These are phyloP conservation scores for Acronicta leporina DNA, from an alignment of 2,888 invertebrate genomes.

Conservation along the genomic window DNA sequence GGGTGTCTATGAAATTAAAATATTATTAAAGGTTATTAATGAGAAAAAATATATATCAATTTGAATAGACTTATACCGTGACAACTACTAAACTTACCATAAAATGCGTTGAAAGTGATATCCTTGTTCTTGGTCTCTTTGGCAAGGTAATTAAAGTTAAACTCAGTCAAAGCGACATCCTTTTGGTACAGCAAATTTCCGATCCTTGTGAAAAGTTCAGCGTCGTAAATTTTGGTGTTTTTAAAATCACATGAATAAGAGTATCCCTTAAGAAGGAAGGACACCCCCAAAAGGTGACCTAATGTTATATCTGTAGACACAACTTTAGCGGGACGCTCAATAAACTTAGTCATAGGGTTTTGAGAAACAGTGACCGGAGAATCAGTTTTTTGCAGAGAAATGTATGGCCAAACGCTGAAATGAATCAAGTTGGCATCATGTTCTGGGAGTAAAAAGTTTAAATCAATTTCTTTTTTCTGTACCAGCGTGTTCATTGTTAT, in stretches of 20 bases:
- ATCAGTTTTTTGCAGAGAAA: slow-evolving; percentile 87
- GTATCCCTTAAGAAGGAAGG: slow-evolving; percentile 84
- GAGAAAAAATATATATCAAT: too few species aligned
- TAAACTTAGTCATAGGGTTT: slow-evolving; percentile 79
- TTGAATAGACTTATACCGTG: too few species aligned
- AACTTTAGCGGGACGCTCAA: slow-evolving; percentile 70
- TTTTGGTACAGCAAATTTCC: slow-evolving; percentile 68
- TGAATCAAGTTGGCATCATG: slow-evolving; percentile 87
- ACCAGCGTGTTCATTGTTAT: slow-evolving; percentile 82
- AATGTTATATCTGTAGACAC: slow-evolving; percentile 69
- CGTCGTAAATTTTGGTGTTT: slow-evolving; percentile 69
- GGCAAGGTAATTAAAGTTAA: slow-evolving; percentile 83
- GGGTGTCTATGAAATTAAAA: slow-evolving; percentile 63
- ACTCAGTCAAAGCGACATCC: slow-evolving; percentile 82
- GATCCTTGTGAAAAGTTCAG: slow-evolving; percentile 59
- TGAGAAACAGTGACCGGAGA: slow-evolving; percentile 84
- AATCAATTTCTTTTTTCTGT: slow-evolving; percentile 75
- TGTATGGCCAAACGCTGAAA: slow-evolving; percentile 90
- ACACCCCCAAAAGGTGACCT: slow-evolving; percentile 85
- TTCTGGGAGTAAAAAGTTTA: slow-evolving; percentile 83
- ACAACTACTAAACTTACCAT: slow-evolving; percentile 70
- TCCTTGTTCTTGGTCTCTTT: slow-evolving; percentile 80
- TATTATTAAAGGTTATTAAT: too few species aligned
- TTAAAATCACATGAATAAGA: slow-evolving; percentile 85
- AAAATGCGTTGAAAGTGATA: slow-evolving; percentile 74